Evolutionary conservation across 2,888 invertebrate genomes (phyloP).

Genomic region (Apamea monoglypha): DNA sequence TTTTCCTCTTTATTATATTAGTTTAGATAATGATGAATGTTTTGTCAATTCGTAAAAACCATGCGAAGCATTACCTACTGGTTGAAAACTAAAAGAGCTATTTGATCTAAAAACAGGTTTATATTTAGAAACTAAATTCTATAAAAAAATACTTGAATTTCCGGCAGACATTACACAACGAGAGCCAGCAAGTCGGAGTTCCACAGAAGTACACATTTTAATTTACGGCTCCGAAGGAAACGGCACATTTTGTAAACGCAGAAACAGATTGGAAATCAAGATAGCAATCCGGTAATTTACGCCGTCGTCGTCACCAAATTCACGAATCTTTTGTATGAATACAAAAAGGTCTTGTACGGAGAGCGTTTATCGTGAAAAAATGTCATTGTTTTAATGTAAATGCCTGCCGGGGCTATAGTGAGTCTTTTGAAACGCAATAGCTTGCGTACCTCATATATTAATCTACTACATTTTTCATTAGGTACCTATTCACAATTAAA

Average conservation of each 20-base stretch:
- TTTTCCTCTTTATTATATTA: not conserved
- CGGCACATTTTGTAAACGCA: slow-evolving; percentile 16
- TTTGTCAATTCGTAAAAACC: not conserved
- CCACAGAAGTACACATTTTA: slow-evolving; percentile 34
- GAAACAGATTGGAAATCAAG: slow-evolving; percentile 57
- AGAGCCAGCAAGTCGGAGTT: slow-evolving; percentile 1
- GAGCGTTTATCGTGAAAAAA: slow-evolving; percentile 64
- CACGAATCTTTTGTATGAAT: slow-evolving; percentile 49
- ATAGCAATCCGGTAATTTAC: slow-evolving; percentile 58
- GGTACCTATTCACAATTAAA: slow-evolving; percentile 53
- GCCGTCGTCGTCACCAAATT: slow-evolving; percentile 34
- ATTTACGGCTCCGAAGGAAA: slow-evolving; percentile 37
- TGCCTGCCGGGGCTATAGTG: slow-evolving; percentile 56
- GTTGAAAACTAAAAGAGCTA: not conserved
- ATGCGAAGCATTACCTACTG: not conserved
- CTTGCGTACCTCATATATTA: slow-evolving; percentile 64
- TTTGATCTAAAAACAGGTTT: not conserved
- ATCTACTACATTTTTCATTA: slow-evolving; percentile 70
- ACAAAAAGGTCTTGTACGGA: slow-evolving; percentile 47
- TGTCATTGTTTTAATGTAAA: slow-evolving; percentile 70
- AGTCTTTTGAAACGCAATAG: slow-evolving; percentile 67
- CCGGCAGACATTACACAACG: slow-evolving; percentile 17
- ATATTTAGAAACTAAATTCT: not conserved
- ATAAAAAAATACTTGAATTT: not conserved
- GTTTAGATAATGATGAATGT: not conserved